These are phyloP conservation scores for Bellardia pandia DNA, from an alignment of 2,888 invertebrate genomes.

Conservation along the genomic window DNA sequence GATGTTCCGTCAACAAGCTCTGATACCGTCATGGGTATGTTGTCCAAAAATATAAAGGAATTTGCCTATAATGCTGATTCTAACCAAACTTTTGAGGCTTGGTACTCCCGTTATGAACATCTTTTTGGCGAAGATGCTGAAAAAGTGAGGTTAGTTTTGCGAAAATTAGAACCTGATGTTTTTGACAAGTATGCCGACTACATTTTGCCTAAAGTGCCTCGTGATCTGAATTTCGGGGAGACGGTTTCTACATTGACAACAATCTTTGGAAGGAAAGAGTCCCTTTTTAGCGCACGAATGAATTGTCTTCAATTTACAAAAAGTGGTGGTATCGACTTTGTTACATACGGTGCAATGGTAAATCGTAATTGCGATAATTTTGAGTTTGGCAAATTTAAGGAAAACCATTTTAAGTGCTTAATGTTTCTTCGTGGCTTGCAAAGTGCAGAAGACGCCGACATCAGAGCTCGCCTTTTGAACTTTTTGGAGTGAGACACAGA, in stretches of 20 bases:
- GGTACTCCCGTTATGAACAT: constrained; percentile 15
- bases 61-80: too few relatives aligned
- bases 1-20: too few relatives aligned
- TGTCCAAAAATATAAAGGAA: too few relatives aligned
- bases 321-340: constrained; percentile 6
- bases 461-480: constrained; percentile 28
- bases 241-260: background rate
- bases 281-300: background rate
- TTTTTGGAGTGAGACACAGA: constrained; percentile 28
- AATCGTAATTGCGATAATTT: constrained; percentile 49
- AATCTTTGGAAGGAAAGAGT: too few relatives aligned
- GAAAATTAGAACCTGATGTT: constrained; percentile 31
- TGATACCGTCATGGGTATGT: too few relatives aligned
- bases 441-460: constrained; percentile 25
- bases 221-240: too few relatives aligned
- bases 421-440: constrained; percentile 41
- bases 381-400: constrained; percentile 18
- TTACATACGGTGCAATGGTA: constrained; percentile 27
- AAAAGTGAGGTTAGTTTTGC: constrained; percentile 48
- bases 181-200: background rate
- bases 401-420: constrained; percentile 28
- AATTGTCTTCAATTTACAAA: constrained; percentile 9
- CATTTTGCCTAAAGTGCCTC: too few relatives aligned
- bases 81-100: too few relatives aligned
- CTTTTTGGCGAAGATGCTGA: constrained; percentile 45